These are phyloP conservation scores for Edolisoma coerulescens DNA, from an alignment of 2,113 vertebrate genomes.

Conservation along the genomic window DNA sequence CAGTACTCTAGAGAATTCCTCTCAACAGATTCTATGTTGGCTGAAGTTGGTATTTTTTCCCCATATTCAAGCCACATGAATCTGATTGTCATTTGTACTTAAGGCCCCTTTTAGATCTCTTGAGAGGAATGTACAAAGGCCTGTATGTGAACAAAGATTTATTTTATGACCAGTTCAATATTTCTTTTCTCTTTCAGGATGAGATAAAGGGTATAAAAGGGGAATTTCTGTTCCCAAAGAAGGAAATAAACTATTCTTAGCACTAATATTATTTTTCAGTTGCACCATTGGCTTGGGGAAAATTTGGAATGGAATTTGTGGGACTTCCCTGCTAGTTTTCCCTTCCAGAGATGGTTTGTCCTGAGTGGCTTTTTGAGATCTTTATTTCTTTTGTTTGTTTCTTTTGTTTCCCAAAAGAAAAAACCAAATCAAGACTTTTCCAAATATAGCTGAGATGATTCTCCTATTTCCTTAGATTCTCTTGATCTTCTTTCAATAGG, in stretches of 20 bases:
- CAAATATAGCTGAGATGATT: neutral
- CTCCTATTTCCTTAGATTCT: neutral
- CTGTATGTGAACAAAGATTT: neutral
- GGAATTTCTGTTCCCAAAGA: neutral
- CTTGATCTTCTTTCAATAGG: neutral
- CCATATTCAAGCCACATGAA: neutral
- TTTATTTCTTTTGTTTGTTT: neutral
- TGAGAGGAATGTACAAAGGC: neutral
- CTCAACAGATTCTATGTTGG: neutral
- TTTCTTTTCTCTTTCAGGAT: neutral
- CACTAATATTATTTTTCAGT: neutral
- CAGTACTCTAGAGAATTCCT: neutral
- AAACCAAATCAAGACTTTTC: neutral
- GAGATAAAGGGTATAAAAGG: neutral
- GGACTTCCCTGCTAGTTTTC: neutral
- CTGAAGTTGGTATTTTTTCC: neutral
- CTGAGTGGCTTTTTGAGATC: neutral
- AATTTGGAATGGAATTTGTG: neutral
- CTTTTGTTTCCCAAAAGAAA: neutral
- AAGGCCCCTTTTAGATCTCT: neutral
- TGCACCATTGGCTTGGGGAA: neutral
- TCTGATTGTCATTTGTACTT: neutral
- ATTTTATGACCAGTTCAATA: neutral
- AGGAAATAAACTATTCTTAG: neutral
- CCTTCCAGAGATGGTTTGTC: neutral